Evolutionary conservation across 2,113 vertebrate genomes (phyloP), one percentile per base, ranked within the genome.

Genomic region (Romanogobio albipinnatus): DNA sequence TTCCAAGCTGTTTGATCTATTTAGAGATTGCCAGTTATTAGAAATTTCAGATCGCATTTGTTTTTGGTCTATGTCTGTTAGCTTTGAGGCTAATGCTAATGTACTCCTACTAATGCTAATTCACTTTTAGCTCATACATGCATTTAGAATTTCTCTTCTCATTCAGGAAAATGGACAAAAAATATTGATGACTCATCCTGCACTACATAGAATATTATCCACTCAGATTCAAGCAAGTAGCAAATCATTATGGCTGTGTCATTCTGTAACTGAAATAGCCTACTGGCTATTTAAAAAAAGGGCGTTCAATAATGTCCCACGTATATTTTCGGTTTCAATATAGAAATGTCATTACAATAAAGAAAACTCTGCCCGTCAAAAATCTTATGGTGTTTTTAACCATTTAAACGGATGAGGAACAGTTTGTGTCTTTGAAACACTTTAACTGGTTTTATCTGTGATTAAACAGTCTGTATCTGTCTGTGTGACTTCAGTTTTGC

Each of bases 401-500:
- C 7, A n/a, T n/a, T 61, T 0, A 39, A 39, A 1, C 1, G 33
- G 36, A 1, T 73, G 70, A 43, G 39, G 15, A n/a, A 71, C 11
- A n/a, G 22, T 24, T n/a, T 3, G 36, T 19, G 7, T 29, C 33
- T 39, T 68, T 68, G 64, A 71, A 43, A 71, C 4, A 22, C 10
- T 45, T 5, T n/a, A n/a, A n/a, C 4, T n/a, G 39, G 9, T 13
- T 73, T 22, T 73, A 24, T 73, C 10, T 47, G 70, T n/a, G 9
- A 73, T 19, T 45, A 36, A 76, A 56, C 53, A 8, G 49, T 49
- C 9, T 59, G 6, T 76, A 15, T 33, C 43, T 59, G 45, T 87
- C 49, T 74, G 39, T 74, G 75, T 84, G 75, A 39, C 47, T 26
- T 0, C 84, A 99, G 98, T 92, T 99, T 97, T 0, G 97, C 97